Base-by-base conservation (phyloP, 2,888 invertebrate species). In the Disparrhopalites patrizii region DNA sequence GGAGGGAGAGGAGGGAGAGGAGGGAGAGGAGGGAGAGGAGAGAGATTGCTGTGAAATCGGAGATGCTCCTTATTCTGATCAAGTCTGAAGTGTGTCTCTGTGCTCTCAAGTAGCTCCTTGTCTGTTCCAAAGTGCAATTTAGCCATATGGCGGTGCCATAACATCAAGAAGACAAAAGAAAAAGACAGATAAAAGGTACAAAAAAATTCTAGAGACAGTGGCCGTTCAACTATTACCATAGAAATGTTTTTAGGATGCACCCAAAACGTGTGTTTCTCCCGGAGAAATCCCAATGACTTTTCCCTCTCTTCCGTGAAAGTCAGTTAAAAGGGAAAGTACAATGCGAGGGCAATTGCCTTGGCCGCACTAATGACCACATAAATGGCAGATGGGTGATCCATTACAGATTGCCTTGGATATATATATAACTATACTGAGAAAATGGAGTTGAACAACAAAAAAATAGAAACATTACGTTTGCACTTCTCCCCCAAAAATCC, bases 401-500 rank as follows among this genome's bases (percentile, higher is more conserved):
- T n/a, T n/a, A n/a, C n/a, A n/a, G n/a, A n/a, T n/a, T n/a, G n/a
- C n/a, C n/a, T n/a, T 36, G 13, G 36, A 8, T 10, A 36, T 36
- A 36, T 36, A 36, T 36, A 36, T 8, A 8, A 36, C 36, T 36
- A 36, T 36, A 36, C 13, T 36, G 36, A 47, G 36, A 36, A 36
- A 15, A 36, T 15, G 7, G 36, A 7, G 15, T 36, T 7, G 8
- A 36, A 36, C 15, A 36, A 36, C 8, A 36, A 36, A 15, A 51
- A 28, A 8, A 51, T 62, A 20, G 20, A 23, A 56, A 76, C 75
- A 87, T 86, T 83, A 93, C 93, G 88, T 77, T 90, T 88, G 79
- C 95, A 95, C 79, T 90, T 89, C 81, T 93, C 91, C 62, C 89
- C 91, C 36, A 86, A 82, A 79, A 92, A 95, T n/a, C 95, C 95